Base-by-base conservation (phyloP, 2,797 vertebrate species). In the Chrosomus eos region DNA sequence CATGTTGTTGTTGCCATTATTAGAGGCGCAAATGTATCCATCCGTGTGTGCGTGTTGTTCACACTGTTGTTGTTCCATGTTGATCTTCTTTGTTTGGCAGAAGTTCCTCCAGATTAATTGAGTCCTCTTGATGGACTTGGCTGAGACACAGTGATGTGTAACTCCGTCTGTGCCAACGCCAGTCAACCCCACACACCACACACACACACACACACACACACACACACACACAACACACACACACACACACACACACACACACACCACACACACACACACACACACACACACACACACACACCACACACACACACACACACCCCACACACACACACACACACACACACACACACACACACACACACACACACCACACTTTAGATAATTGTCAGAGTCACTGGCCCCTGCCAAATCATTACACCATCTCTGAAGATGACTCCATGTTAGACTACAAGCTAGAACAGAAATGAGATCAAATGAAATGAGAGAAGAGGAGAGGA, bases 341-440 rank as follows among this genome's bases (percentile, higher is more conserved):
- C 78, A 64, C 45, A 18, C 83, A 76, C 67, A 53, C 55, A 28
- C 64, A 36, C 84, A 78, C 60, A 53, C 45, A 28, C 64, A 36
- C 84, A 78, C 51, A 38, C 82, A 77, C 84, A 62, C 75, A 64
- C 36, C 83, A 74, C 80, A 85, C 81, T 38, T 62, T 73, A 3
- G 90, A 48, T 18, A 67, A 72, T 72, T 62, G 80, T 68, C 66
- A 81, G 83, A 72, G 85, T 83, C 87, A 86, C 88, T 87, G 86
- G 87, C 88, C 90, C 90, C 91, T 92, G 87, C 62, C 70, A 74
- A 68, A 76, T 58, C 36, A 85, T 74, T 75, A 70, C 43, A 78
- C 79, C 86, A 85, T 86, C 84, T 89, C 84, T 82, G 76, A 45
- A 84, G 66, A 83, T 58, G 45, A 62, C 45, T 83, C 26, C 33